Percentiles rank a stretch among this genome's conserved stretches.
Conservation (phyloP, 2,888 invertebrate species). For the Leptinotarsa tumamoca region DNA sequence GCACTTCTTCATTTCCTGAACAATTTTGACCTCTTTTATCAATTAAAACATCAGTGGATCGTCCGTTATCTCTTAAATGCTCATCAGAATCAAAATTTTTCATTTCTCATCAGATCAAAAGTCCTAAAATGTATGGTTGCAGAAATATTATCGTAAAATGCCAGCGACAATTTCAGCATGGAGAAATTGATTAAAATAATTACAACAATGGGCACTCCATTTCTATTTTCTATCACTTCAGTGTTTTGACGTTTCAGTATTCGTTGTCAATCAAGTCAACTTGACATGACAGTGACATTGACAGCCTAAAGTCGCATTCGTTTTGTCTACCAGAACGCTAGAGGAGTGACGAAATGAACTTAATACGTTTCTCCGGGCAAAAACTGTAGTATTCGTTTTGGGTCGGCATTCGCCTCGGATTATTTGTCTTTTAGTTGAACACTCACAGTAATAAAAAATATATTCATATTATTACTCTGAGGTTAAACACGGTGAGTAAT, state of each 20-base stretch:
- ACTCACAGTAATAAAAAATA: too few relatives aligned
- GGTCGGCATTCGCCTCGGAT: too few relatives aligned
- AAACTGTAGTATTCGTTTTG: too few relatives aligned
- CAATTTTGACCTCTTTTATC: constrained; percentile 29
- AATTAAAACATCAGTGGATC: constrained; percentile 35
- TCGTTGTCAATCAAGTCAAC: too few relatives aligned
- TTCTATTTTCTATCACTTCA: neutral
- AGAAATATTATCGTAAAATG: neutral
- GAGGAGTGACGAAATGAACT: too few relatives aligned
- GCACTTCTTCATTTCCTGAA: constrained; percentile 27
- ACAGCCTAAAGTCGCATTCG: too few relatives aligned
- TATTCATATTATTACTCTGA: too few relatives aligned
- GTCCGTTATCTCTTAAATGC: constrained; percentile 30
- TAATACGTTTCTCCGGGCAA: too few relatives aligned
- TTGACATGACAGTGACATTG: too few relatives aligned
- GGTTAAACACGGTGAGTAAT: too few relatives aligned
- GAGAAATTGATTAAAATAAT: neutral
- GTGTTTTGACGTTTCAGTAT: neutral
- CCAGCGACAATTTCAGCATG: neutral
- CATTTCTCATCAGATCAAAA: constrained; percentile 40
- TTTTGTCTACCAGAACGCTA: too few relatives aligned
- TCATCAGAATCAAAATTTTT: constrained; percentile 45
- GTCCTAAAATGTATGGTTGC: neutral
- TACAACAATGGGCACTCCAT: neutral
- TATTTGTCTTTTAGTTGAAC: too few relatives aligned